Evolutionary conservation across 2,888 invertebrate species (phyloP).

Genomic region (Pogonocherus hispidulus): DNA sequence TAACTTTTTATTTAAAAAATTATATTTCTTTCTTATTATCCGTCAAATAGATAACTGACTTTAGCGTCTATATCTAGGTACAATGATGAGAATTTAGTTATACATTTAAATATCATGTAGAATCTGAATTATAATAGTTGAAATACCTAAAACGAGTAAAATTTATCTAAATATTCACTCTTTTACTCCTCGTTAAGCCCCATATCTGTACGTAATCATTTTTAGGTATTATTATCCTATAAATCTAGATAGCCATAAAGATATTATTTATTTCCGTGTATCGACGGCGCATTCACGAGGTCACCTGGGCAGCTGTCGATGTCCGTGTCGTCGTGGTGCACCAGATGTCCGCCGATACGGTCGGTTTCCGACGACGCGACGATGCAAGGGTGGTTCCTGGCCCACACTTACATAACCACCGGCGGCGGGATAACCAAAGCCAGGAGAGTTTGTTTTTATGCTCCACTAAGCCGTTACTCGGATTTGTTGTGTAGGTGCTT

Average conservation of each 20-base stretch:
- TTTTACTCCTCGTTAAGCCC: no score
- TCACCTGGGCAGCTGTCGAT: conserved; percentile 50
- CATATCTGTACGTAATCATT: no score
- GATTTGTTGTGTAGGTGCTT: conserved; percentile 29
- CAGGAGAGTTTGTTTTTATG: conserved; percentile 54
- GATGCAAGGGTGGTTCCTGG: conserved; percentile 39
- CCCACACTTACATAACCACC: conserved; percentile 31
- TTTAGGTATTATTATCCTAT: no score
- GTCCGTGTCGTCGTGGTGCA: conserved; percentile 47
- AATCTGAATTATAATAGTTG: no score
- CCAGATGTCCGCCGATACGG: conserved; percentile 51
- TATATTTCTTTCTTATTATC: no score
- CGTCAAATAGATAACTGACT: no score
- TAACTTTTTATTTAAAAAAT: no score
- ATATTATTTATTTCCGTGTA: not conserved
- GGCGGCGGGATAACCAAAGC: conserved; percentile 36
- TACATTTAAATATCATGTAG: no score
- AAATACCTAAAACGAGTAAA: no score
- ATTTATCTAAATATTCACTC: no score
- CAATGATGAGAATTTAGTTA: no score
- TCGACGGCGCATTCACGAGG: conserved; percentile 27
- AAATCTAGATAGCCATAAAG: not conserved
- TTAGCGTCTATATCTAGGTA: no score
- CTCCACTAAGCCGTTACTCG: conserved; percentile 29
- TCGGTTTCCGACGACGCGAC: conserved; percentile 39